Base-by-base conservation (phyloP, 2,888 invertebrate species). In the Thelaira solivaga region DNA sequence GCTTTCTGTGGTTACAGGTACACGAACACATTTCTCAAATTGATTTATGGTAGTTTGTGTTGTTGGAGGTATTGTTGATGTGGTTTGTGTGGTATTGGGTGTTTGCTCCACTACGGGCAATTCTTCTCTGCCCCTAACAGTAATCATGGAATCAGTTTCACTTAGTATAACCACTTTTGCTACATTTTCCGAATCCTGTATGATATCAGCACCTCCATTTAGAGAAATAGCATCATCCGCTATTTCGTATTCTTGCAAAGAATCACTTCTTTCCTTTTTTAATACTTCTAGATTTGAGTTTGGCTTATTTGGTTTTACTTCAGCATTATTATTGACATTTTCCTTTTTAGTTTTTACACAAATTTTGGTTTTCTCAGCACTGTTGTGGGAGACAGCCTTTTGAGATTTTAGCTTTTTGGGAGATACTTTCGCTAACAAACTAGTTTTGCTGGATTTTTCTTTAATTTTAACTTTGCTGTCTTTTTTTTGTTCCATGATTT, bases 81-180 rank as follows among this genome's bases (percentile, higher is more conserved):
- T 53, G 39, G 3, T 47, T 22, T 59, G 51, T 59, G n/a, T 8
- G 7, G 13, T 36, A 4, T 29, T 59, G 34, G 67, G 8, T 22
- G 72, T 34, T 68, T 82, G 77, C 53, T 85, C 86, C 31, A 91
- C 90, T 67, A 91, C 90, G 0, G 94, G 93, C 82, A 93, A 87
- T 88, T 94, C 94, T 86, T 94, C 94, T 84, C 92, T 92, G 11
- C 94, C 94, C 82, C 93, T 92, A 29, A 92, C 93, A 22, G 90
- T 91, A 20, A 91, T 90, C 85, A 89, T 87, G 55, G 89, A 81
- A 84, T 91, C 87, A 84, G 86, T 84, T 86, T 91, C 85, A 85
- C 90, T 83, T 81, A 90, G 85, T 88, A 88, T 86, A 82, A 89
- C 90, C 90, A 90, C 90, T 90, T 90, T 91, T 85, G 88, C 84